Conservation (phyloP, 2,113 vertebrate genomes). For the Macquaria australasica region DNA sequence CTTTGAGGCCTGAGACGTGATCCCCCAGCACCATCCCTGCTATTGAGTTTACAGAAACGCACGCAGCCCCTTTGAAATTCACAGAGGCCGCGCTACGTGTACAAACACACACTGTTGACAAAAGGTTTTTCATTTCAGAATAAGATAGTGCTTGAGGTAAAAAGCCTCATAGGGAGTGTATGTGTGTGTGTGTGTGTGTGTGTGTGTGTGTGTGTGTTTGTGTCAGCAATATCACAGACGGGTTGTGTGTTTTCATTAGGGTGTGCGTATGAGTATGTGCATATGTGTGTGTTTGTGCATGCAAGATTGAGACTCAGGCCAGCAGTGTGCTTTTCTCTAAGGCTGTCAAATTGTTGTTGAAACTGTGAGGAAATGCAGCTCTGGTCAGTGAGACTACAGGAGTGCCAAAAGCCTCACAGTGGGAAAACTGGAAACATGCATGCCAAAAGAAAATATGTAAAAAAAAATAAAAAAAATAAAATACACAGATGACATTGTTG, state of each 20-base stretch:
- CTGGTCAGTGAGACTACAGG: not conserved
- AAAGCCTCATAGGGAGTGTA: conserved; percentile 22
- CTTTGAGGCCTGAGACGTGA: conserved; percentile 57
- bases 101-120: conserved; percentile 31
- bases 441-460: not conserved
- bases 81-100: not conserved
- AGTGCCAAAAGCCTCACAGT: not conserved
- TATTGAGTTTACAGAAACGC: conserved; percentile 20
- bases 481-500: not conserved
- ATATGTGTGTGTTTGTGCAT: conserved; percentile 6
- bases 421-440: not conserved
- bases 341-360: not conserved
- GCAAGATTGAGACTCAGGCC: not conserved
- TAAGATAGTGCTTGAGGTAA: conserved; percentile 46
- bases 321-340: not conserved
- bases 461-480: not conserved
- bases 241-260: not conserved
- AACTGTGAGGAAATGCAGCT: not conserved
- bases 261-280: not conserved
- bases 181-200: conserved; percentile 13
- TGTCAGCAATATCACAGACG: conserved; percentile 2
- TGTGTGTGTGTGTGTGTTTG: conserved; percentile 7
- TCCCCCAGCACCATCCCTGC: conserved; percentile 16
- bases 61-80: conserved; percentile 18
- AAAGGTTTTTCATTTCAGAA: conserved; percentile 20